Conservation (phyloP, 2,797 vertebrate genomes). For the Petrocephalus schoutedeni region DNA sequence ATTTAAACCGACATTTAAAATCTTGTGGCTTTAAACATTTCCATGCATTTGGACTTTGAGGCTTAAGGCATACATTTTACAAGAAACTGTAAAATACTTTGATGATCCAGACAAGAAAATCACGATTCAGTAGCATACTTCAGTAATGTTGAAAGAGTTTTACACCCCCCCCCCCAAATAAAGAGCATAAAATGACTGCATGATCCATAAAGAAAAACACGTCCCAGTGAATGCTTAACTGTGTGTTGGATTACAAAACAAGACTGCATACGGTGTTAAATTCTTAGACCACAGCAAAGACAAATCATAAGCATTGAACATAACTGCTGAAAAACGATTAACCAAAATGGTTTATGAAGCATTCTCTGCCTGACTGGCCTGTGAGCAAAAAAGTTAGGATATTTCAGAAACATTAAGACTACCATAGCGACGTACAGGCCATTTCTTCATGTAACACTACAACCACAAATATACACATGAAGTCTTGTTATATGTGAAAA, state of each 20-base stretch:
- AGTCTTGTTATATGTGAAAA: neutral
- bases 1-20: neutral
- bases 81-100: neutral
- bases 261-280: neutral
- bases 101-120: too few relatives aligned
- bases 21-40: neutral
- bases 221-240: neutral
- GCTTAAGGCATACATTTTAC: neutral
- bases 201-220: neutral
- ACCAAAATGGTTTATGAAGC: neutral
- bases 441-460: neutral
- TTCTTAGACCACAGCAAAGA: neutral
- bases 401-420: neutral
- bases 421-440: neutral
- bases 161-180: neutral
- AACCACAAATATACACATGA: neutral
- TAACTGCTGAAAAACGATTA: neutral
- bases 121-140: neutral
- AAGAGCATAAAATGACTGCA: neutral
- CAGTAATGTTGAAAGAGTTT: neutral
- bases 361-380: conserved; percentile 3
- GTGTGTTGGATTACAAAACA: neutral
- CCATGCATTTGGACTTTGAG: neutral
- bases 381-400: neutral
- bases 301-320: neutral